Percentiles rank a stretch among this genome's conserved stretches.
These are phyloP conservation scores for Chionis minor DNA, from an alignment of 2,113 vertebrate species.

Conservation along the genomic window DNA sequence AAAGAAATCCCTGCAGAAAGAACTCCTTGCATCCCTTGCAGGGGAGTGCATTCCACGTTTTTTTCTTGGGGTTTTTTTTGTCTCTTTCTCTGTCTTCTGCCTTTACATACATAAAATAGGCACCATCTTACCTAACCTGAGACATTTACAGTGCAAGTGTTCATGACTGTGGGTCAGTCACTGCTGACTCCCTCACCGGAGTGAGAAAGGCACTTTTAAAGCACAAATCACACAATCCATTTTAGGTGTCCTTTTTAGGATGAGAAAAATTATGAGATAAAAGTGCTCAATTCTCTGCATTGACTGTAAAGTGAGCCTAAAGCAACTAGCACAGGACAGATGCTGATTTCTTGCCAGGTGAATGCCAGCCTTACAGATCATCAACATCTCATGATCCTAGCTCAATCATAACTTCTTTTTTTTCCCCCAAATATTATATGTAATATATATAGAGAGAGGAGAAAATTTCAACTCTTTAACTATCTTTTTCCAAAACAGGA, in stretches of 20 bases:
- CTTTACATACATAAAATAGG: background rate
- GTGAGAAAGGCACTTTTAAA: background rate
- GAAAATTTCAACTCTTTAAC: background rate
- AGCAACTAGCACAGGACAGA: background rate
- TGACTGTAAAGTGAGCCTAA: background rate
- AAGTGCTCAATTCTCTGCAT: background rate
- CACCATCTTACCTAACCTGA: background rate
- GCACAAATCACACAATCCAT: background rate
- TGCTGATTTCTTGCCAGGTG: background rate
- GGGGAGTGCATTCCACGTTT: background rate
- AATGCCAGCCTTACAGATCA: background rate
- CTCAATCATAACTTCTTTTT: background rate
- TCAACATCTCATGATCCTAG: background rate
- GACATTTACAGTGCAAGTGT: background rate
- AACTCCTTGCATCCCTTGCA: background rate
- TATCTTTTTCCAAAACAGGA: background rate
- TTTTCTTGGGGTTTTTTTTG: background rate
- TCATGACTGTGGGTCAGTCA: background rate
- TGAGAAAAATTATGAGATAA: background rate
- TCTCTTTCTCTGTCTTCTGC: background rate
- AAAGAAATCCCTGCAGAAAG: background rate
- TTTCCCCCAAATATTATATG: background rate
- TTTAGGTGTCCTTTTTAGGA: background rate
- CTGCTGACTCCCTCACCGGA: background rate
- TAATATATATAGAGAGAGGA: background rate